Evolutionary conservation across 2,113 vertebrate genomes (phyloP).

Genomic region (Sitta europaea): DNA sequence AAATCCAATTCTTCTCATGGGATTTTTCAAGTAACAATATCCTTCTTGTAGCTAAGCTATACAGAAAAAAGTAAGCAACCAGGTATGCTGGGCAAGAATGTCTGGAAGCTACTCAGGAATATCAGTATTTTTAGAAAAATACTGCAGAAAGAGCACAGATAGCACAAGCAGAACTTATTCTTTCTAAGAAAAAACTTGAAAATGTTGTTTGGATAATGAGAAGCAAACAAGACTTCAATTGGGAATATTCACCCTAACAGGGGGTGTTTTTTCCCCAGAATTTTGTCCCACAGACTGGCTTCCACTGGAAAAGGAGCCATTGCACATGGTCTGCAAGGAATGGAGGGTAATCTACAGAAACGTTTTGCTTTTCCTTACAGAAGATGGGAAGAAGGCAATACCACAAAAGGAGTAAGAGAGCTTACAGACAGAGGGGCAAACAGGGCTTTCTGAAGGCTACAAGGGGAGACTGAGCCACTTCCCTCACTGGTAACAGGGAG

Average conservation of each 20-base stretch:
- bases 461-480: not conserved
- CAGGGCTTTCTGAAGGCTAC: not conserved
- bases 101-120: not conserved
- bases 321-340: not conserved
- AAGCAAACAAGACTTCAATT: not conserved
- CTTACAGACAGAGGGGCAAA: not conserved
- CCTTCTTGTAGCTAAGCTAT: not conserved
- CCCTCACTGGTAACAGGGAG: not conserved
- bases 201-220: not conserved
- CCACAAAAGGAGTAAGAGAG: not conserved
- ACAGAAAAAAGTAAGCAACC: not conserved
- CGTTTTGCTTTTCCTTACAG: not conserved
- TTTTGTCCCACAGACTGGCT: not conserved
- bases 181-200: not conserved
- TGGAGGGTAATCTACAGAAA: not conserved
- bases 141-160: not conserved
- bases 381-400: not conserved
- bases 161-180: not conserved
- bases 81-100: not conserved
- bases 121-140: not conserved
- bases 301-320: not conserved
- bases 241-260: not conserved
- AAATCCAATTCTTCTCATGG: not conserved
- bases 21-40: not conserved
- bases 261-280: not conserved